A percentile compares a stretch with the other conserved stretches of the same genome.
Evolutionary conservation across 2,888 invertebrate species (phyloP).

Genomic region (Pristionchus japonicus): DNA sequence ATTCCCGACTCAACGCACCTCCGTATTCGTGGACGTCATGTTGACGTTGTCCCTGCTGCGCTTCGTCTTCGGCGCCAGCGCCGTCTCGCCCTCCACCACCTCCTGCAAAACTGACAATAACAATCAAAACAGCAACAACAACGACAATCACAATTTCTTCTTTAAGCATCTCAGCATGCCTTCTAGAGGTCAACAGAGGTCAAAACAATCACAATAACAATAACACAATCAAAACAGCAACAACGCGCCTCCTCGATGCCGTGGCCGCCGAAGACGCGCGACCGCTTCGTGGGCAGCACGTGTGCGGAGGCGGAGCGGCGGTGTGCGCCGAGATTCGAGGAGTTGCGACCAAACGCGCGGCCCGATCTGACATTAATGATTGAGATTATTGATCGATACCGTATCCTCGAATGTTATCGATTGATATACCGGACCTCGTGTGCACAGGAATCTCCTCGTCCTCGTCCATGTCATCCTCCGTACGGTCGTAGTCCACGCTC

Average conservation of each 20-base stretch:
- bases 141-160: neutral
- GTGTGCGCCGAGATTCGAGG: neutral
- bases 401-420: neutral
- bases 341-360: constrained; percentile 28
- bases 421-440: neutral
- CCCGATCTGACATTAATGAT: constrained; percentile 13
- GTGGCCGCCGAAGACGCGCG: constrained; percentile 17
- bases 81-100: constrained; percentile 39
- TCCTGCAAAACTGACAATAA: neutral
- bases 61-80: constrained; percentile 18
- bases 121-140: neutral
- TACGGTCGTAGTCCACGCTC: constrained; percentile 46
- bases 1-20: neutral
- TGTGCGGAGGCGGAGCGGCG: constrained; percentile 39
- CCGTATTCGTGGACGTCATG: constrained; percentile 20
- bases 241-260: constrained; percentile 18
- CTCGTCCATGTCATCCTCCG: constrained; percentile 45
- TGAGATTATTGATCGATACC: neutral
- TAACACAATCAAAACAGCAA: neutral
- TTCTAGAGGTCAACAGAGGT: neutral
- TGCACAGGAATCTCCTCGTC: constrained; percentile 8
- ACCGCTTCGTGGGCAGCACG: constrained; percentile 29
- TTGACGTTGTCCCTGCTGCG: constrained; percentile 21
- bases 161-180: neutral
- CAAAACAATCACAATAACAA: neutral